phyloP scores from a whole-genome alignment of 2,113 vertebrate species.

The Rhynchomys soricoides region DNA sequence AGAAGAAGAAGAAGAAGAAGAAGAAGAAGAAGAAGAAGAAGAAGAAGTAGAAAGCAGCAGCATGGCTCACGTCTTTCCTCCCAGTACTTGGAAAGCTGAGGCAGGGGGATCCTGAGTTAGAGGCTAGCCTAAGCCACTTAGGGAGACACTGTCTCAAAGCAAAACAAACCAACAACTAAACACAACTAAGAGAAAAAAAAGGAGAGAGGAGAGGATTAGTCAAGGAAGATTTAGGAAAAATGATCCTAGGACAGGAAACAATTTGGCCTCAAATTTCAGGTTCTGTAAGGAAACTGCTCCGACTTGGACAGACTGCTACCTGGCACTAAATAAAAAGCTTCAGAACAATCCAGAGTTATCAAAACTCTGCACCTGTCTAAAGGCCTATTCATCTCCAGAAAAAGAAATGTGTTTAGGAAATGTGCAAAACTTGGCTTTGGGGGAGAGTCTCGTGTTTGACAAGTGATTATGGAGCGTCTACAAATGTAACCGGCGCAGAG shows the following conservation, averaged over 20 bases:
- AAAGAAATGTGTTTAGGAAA: background rate
- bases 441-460: background rate
- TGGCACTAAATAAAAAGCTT: background rate
- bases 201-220: too few species aligned
- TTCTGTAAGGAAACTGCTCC: background rate
- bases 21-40: background rate
- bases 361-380: background rate
- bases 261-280: background rate
- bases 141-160: background rate
- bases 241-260: background rate
- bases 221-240: background rate
- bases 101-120: background rate
- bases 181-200: background rate
- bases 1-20: too few species aligned
- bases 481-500: background rate
- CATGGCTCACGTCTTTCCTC: rapidly evolving
- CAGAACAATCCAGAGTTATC: background rate
- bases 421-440: background rate
- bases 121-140: background rate
- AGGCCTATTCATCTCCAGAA: background rate
- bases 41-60: background rate
- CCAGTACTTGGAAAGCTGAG: background rate
- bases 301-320: background rate
- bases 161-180: background rate
- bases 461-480: background rate